Conservation (phyloP, 2,888 invertebrate species). For the Leucoma salicis region DNA sequence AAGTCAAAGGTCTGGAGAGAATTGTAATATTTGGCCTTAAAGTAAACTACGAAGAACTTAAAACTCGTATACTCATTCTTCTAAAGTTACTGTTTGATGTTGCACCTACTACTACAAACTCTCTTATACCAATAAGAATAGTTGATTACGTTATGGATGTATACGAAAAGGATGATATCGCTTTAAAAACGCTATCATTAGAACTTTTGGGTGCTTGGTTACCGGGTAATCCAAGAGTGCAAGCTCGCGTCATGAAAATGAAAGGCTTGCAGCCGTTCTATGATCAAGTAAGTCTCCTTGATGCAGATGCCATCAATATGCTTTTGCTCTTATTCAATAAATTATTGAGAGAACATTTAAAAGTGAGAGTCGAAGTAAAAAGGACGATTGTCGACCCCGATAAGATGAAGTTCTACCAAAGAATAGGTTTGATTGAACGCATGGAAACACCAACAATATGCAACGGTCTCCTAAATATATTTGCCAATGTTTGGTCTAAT, state of each 20-base stretch:
- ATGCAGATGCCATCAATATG: conserved; percentile 40
- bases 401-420: conserved; percentile 46
- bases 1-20: conserved; percentile 52
- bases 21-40: conserved; percentile 43
- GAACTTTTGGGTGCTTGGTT: conserved; percentile 59
- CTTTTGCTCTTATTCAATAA: conserved; percentile 59
- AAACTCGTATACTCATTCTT: conserved; percentile 42
- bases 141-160: conserved; percentile 57
- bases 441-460: conserved; percentile 52
- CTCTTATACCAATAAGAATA: conserved; percentile 45
- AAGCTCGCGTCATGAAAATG: conserved; percentile 60
- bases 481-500: conserved; percentile 41
- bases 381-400: conserved; percentile 39
- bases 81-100: conserved; percentile 49
- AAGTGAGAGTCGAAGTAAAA: conserved; percentile 34
- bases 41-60: conserved; percentile 36
- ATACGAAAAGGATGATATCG: conserved; percentile 52
- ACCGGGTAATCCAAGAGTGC: conserved; percentile 57
- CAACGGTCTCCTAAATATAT: conserved; percentile 56
- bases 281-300: conserved; percentile 51
- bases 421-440: conserved; percentile 60
- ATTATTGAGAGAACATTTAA: conserved; percentile 60
- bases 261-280: conserved; percentile 66
- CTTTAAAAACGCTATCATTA: conserved; percentile 51
- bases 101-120: conserved; percentile 43